Evolutionary conservation across 2,113 vertebrate species (phyloP), one percentile per base, ranked within the genome.

Genomic region (Neotoma lepida): DNA sequence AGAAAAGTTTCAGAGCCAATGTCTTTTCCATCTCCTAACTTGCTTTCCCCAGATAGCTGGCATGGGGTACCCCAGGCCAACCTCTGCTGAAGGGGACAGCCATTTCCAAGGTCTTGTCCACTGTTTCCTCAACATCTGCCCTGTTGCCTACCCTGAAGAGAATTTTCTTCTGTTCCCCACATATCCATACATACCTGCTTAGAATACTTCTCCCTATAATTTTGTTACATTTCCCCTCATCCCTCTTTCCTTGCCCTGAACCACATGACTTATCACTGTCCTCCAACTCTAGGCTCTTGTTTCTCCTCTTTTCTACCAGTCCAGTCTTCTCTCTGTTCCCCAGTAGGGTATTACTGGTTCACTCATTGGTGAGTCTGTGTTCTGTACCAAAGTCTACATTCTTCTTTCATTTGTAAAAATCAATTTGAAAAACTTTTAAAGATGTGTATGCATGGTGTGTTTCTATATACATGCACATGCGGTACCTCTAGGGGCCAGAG

Each of bases 191-290:
- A 4, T 4, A 4, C 2, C 18, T 68, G 18, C 18, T 33, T 56
- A 15, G 7, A 22, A 14, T 14, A 8, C 1, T 1, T 4, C 4
- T 46, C 13, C 46, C 84, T 22, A 7, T 7, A 74, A 6, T 28
- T n/a, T n/a, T 86, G 6, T 1, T 4, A 4, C 4, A 18, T 81
- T 56, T 12, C 1, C 1, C 24, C 33, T 8, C 58, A n/a, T 1
- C n/a, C 35, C 66, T 12, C 24, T 81, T 49, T 71, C 90, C 28
- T 71, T 56, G 44, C 8, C 1, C 30, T 6, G 26, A 44, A 3
- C 35, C 70, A 14, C 2, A 2, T 28, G 41, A 58, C 28, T 66
- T 39, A 26, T 46, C 49, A 1, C 3, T 30, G 18, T 24, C 46
- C 12, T 74, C 61, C 1, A 0, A 78, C 10, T 88, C 93, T 5